These are phyloP conservation scores for Fragum fragum DNA, from an alignment of 2,888 invertebrate species.

Conservation along the genomic window DNA sequence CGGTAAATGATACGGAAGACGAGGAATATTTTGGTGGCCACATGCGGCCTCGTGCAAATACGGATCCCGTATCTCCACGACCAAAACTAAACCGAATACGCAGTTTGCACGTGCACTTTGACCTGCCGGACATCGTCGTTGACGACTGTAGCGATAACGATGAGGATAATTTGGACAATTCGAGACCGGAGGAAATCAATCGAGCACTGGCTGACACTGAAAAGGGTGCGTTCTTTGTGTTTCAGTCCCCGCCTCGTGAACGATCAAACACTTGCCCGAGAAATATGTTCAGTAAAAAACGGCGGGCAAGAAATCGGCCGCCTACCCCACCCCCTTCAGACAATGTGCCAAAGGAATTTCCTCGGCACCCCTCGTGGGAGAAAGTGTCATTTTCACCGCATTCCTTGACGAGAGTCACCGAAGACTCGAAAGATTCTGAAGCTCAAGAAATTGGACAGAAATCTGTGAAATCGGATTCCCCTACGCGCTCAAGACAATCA, in stretches of 20 bases:
- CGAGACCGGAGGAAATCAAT: constrained; percentile 51
- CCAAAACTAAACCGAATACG: constrained; percentile 35
- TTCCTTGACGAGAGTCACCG: constrained; percentile 47
- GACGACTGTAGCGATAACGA: constrained; percentile 67
- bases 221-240: constrained; percentile 67
- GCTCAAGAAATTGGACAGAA: constrained; percentile 10
- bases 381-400: constrained; percentile 61
- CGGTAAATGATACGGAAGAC: constrained; percentile 26
- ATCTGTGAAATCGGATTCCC: constrained; percentile 20
- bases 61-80: constrained; percentile 58
- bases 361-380: constrained; percentile 47
- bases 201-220: constrained; percentile 58
- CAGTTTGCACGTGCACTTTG: constrained; percentile 57
- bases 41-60: constrained; percentile 64
- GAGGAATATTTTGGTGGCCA: constrained; percentile 46
- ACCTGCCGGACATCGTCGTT: constrained; percentile 65
- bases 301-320: constrained; percentile 12
- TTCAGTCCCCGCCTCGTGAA: constrained; percentile 63
- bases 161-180: constrained; percentile 43
- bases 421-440: constrained; percentile 43
- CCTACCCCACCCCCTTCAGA: constrained; percentile 56
- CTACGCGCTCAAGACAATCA: constrained; percentile 21
- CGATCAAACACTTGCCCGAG: constrained; percentile 64
- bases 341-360: constrained; percentile 46
- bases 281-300: constrained; percentile 55